A percentile compares a stretch with the other conserved stretches of the same genome.
These are phyloP conservation scores for Phthorimaea operculella DNA, from an alignment of 1,140 invertebrate genomes.

Conservation along the genomic window DNA sequence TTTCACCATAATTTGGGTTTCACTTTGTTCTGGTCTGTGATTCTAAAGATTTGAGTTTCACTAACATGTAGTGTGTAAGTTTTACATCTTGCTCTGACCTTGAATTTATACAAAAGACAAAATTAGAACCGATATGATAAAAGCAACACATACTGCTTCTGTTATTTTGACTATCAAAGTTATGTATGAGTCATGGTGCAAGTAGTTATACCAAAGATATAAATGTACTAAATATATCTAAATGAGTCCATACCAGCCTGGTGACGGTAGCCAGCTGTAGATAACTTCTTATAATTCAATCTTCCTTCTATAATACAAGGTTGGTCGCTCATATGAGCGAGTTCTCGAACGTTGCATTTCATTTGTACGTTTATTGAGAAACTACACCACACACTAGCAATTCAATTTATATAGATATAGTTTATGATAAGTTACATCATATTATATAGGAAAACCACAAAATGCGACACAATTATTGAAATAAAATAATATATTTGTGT, in stretches of 20 bases:
- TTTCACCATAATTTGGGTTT: neutral
- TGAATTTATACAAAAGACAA: too few relatives aligned
- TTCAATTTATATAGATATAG: neutral
- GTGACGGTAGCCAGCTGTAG: slow-evolving; percentile 67
- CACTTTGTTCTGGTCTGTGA: too few relatives aligned
- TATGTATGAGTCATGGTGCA: neutral
- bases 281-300: slow-evolving; percentile 73
- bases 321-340: slow-evolving; percentile 69
- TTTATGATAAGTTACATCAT: neutral
- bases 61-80: neutral
- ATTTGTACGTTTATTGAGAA: slow-evolving; percentile 49
- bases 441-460: neutral
- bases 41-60: neutral
- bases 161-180: slow-evolving; percentile 1
- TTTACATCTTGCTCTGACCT: too few relatives aligned
- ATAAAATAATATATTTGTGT: neutral
- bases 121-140: too few relatives aligned
- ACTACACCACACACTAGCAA: neutral
- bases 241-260: slow-evolving; percentile 41
- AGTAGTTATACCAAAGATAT: neutral
- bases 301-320: slow-evolving; percentile 73
- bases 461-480: neutral
- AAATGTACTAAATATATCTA: slow-evolving; percentile 7
- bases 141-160: neutral
- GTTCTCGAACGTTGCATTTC: slow-evolving; percentile 75